Evolutionary conservation across 2,888 invertebrate species (phyloP).

Genomic region (Zygothrica quintamaculata): DNA sequence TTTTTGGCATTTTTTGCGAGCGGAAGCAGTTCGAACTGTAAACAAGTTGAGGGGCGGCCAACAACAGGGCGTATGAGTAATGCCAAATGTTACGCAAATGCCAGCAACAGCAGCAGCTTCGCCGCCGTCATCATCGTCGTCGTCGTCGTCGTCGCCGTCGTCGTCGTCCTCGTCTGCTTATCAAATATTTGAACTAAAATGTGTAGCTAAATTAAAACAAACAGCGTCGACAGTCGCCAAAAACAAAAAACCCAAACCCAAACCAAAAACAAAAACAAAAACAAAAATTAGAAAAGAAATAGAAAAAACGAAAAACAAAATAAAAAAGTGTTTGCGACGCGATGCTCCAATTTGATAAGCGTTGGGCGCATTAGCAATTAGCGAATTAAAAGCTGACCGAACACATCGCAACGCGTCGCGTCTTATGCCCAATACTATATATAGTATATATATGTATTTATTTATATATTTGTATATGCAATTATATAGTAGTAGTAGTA

Average conservation of each 20-base stretch:
- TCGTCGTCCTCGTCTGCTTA: constrained; percentile 51
- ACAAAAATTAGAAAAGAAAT: constrained; percentile 4
- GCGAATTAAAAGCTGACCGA: constrained; percentile 73
- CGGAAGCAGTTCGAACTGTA: constrained; percentile 62
- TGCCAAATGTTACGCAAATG: constrained; percentile 65
- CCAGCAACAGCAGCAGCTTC: constrained; percentile 4
- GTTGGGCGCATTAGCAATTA: constrained; percentile 72
- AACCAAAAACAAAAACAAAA: constrained; percentile 6
- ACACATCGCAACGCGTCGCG: no score
- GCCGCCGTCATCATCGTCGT: neutral
- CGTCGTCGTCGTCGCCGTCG: constrained; percentile 23
- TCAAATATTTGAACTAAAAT: constrained; percentile 79
- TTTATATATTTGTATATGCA: no score
- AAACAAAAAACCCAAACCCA: no score
- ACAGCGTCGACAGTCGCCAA: constrained; percentile 57
- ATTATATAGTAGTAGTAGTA: no score
- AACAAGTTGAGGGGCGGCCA: constrained; percentile 51
- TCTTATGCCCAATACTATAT: no score
- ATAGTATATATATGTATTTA: no score
- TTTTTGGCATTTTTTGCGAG: constrained; percentile 16
- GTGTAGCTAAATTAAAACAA: constrained; percentile 73
- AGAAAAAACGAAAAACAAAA: constrained; percentile 27
- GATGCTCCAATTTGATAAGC: constrained; percentile 81
- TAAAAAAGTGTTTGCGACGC: constrained; percentile 57
- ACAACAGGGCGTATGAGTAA: constrained; percentile 71